Percentiles rank a stretch among this genome's conserved stretches.
phyloP scores from a whole-genome alignment of 2,113 vertebrate genomes.

The Grallaria varia region DNA sequence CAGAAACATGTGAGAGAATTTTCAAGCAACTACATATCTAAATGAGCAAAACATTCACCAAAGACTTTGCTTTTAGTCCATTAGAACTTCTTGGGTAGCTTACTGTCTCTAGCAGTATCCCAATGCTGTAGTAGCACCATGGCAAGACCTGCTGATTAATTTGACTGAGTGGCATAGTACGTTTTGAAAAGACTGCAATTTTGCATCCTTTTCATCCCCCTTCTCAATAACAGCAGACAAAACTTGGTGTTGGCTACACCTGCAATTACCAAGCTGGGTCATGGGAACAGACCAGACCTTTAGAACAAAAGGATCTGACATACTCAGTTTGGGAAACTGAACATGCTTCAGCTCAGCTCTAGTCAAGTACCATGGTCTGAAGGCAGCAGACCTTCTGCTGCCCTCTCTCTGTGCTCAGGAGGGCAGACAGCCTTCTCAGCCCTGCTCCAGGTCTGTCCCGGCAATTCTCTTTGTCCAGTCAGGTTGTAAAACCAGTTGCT shows the following conservation, averaged over 20 bases:
- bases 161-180: not conserved
- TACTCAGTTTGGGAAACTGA: not conserved
- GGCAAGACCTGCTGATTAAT: not conserved
- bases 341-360: not conserved
- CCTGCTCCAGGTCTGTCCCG: not conserved
- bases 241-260: not conserved
- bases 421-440: not conserved
- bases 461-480: not conserved
- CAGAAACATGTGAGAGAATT: not conserved
- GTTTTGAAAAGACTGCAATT: not conserved
- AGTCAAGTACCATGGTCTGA: not conserved
- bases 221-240: not conserved
- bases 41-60: slow-evolving; percentile 11
- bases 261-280: not conserved
- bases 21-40: not conserved
- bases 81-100: not conserved
- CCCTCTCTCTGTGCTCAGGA: not conserved
- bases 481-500: not conserved
- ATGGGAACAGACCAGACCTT: not conserved
- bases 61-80: not conserved
- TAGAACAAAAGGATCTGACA: not conserved
- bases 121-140: not conserved
- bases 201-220: not conserved
- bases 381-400: not conserved
- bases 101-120: not conserved